Conservation (phyloP, 2,888 invertebrate genomes). For the Baronia brevicornis region DNA sequence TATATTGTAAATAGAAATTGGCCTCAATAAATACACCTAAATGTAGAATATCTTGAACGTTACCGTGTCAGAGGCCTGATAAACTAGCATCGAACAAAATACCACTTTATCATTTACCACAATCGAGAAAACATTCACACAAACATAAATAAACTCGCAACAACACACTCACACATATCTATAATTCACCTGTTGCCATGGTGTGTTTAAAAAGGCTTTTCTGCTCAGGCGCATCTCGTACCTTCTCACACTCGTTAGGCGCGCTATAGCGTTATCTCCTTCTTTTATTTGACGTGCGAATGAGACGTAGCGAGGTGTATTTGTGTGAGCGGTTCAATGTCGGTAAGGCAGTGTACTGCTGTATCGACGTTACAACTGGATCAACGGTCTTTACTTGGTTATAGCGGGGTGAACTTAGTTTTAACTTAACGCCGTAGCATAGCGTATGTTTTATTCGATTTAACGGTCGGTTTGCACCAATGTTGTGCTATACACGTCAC, state of each 20-base stretch:
- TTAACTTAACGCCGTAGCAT: conserved; percentile 59
- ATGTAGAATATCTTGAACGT: conserved; percentile 35
- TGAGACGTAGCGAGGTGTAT: conserved; percentile 31
- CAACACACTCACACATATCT: conserved; percentile 47
- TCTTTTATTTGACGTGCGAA: conserved; percentile 27
- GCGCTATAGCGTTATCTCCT: conserved; percentile 37
- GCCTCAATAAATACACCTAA: conserved; percentile 35
- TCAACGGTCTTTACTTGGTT: conserved; percentile 70
- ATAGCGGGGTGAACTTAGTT: conserved; percentile 68
- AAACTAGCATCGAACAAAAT: conserved; percentile 53
- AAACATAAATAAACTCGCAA: conserved; percentile 27
- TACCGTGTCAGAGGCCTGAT: conserved; percentile 35
- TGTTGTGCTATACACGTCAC: conserved; percentile 54
- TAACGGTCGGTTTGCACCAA: conserved; percentile 46
- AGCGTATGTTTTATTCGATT: conserved; percentile 53
- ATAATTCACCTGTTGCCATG: conserved; percentile 67
- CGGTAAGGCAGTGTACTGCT: conserved; percentile 62
- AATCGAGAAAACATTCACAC: conserved; percentile 58
- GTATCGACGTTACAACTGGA: conserved; percentile 65
- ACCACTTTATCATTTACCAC: conserved; percentile 62
- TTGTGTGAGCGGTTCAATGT: conserved; percentile 31
- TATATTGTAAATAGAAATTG: conserved; percentile 28
- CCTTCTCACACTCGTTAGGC: conserved; percentile 50
- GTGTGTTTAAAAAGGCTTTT: conserved; percentile 56
- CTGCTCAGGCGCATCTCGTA: conserved; percentile 63